A percentile compares a stretch with the other conserved stretches of the same genome.
Evolutionary conservation across 2,888 invertebrate genomes (phyloP).

Genomic region (Zaprionus bogoriensis): DNA sequence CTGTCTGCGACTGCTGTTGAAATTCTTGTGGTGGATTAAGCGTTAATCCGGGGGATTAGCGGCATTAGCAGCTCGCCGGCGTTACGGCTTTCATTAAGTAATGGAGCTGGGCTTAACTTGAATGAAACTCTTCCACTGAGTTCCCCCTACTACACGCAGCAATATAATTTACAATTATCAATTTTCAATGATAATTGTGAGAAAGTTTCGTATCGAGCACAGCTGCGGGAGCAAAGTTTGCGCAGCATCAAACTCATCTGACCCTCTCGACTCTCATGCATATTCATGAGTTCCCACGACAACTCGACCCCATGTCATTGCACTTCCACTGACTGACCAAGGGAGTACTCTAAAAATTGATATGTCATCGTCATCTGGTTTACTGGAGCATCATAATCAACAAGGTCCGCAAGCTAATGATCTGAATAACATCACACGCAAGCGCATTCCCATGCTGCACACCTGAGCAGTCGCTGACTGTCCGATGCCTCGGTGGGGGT

Average conservation of each 20-base stretch:
- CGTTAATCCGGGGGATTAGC: slow-evolving; percentile 63
- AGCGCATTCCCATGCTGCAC: slow-evolving; percentile 76
- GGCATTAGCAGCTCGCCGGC: slow-evolving; percentile 42
- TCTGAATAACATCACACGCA: slow-evolving; percentile 75
- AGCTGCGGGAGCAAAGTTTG: slow-evolving; percentile 10
- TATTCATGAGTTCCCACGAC: slow-evolving; percentile 75
- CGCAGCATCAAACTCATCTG: slow-evolving; percentile 30
- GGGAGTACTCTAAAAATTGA: slow-evolving; percentile 51
- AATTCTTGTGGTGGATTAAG: slow-evolving; percentile 75
- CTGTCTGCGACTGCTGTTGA: slow-evolving; percentile 50
- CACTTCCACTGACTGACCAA: slow-evolving; percentile 32
- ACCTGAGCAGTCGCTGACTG: slow-evolving; percentile 51
- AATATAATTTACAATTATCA: too few species aligned
- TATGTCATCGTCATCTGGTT: slow-evolving; percentile 81
- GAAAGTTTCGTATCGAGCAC: slow-evolving; percentile 9
- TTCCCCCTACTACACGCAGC: too few species aligned
- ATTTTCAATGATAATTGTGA: slow-evolving; percentile 23
- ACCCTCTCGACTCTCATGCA: slow-evolving; percentile 18
- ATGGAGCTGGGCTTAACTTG: slow-evolving; percentile 48
- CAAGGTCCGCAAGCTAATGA: slow-evolving; percentile 51
- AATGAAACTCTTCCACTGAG: slow-evolving; percentile 46
- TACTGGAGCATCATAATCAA: slow-evolving; percentile 65
- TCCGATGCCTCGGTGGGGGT: slow-evolving; percentile 17
- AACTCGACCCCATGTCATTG: slow-evolving; percentile 30
- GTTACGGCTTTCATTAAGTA: slow-evolving; percentile 66